These are phyloP conservation scores for Drosophila picticornis DNA, from an alignment of 2,888 invertebrate genomes.

Conservation along the genomic window DNA sequence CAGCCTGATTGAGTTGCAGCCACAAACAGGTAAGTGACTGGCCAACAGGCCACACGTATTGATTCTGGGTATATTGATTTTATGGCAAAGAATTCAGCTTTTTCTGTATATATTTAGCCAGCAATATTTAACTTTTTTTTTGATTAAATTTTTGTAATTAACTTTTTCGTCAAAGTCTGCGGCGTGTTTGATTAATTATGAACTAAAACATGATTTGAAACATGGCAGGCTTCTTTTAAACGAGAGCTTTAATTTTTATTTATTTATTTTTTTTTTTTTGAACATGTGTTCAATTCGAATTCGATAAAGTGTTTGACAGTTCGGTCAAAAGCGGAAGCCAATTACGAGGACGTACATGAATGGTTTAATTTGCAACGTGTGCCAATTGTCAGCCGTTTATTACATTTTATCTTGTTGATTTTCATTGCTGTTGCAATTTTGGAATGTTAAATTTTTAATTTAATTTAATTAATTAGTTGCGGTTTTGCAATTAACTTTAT, in stretches of 20 bases:
- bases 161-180: neutral
- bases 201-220: neutral
- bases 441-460: conserved; percentile 80
- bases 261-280: too few relatives aligned
- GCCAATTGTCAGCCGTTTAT: conserved; percentile 79
- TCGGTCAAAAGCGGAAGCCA: conserved; percentile 49
- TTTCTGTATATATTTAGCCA: neutral
- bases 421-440: conserved; percentile 75
- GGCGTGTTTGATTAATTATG: neutral
- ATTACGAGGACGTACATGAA: conserved; percentile 46
- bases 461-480: conserved; percentile 85
- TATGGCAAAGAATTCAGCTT: neutral
- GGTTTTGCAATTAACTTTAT: conserved; percentile 85
- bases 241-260: neutral
- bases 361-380: conserved; percentile 75
- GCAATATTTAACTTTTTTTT: neutral
- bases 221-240: neutral
- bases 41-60: conserved; percentile 25
- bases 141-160: neutral
- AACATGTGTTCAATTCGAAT: too few relatives aligned
- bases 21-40: conserved; percentile 90
- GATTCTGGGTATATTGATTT: conserved; percentile 36
- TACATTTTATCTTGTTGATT: conserved; percentile 79
- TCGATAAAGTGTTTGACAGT: conserved; percentile 60
- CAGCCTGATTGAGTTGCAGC: conserved; percentile 94